These are phyloP conservation scores for Melanerpes formicivorus DNA, from an alignment of 2,113 vertebrate species.

Conservation along the genomic window DNA sequence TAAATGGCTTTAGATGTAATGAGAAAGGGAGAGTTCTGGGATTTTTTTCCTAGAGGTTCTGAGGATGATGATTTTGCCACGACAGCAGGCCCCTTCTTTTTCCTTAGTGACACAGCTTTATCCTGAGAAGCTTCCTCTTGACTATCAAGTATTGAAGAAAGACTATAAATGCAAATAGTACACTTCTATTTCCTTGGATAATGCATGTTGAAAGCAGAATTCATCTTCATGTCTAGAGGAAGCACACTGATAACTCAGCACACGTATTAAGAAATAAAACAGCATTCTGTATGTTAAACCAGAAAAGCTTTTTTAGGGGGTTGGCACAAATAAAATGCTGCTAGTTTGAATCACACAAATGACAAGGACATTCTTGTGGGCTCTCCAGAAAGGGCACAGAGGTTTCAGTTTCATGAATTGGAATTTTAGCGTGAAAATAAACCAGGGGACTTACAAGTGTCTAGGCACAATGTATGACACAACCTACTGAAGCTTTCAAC, in stretches of 20 bases:
- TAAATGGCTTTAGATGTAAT: not conserved
- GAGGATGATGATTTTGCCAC: not conserved
- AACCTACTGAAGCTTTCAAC: not conserved
- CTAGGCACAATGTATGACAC: not conserved
- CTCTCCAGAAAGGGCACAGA: not conserved
- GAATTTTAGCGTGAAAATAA: not conserved
- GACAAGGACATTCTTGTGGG: not conserved
- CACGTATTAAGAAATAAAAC: not conserved
- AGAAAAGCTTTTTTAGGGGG: not conserved
- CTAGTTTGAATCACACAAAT: not conserved
- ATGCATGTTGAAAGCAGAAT: not conserved
- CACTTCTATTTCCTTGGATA: not conserved
- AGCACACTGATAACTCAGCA: not conserved
- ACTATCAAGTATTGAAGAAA: not conserved
- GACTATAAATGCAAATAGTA: not conserved
- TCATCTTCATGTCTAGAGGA: not conserved
- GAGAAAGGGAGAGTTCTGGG: not conserved
- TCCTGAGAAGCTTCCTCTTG: not conserved
- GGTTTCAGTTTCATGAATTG: not conserved
- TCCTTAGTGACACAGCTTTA: not conserved
- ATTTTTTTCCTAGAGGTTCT: not conserved
- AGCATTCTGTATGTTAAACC: not conserved
- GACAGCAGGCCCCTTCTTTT: not conserved
- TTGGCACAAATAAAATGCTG: not conserved
- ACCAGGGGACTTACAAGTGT: not conserved